A percentile compares a stretch with the other conserved stretches of the same genome.
Conservation (phyloP, 2,113 vertebrate genomes). For the Cynopterus brachyotis region DNA sequence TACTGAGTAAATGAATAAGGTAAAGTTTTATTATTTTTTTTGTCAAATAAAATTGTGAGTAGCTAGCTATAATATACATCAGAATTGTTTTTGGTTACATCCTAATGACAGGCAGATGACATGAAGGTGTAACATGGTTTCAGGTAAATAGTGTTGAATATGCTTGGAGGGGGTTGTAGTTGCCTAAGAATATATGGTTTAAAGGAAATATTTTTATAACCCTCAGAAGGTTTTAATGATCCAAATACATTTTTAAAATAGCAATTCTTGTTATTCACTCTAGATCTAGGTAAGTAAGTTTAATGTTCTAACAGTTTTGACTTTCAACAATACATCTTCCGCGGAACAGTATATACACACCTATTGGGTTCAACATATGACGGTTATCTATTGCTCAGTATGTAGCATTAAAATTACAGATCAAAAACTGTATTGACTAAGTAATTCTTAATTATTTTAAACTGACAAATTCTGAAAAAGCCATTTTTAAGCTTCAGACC, state of each 20-base stretch:
- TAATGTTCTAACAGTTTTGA: constrained; percentile 45
- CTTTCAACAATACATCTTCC: constrained; percentile 7
- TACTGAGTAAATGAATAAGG: background rate
- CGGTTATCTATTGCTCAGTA: background rate
- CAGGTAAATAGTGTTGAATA: background rate
- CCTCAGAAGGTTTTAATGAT: constrained; percentile 49
- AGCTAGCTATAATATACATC: background rate
- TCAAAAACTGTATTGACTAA: background rate
- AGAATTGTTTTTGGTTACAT: background rate
- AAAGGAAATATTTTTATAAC: background rate
- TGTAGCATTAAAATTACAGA: background rate
- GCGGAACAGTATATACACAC: background rate
- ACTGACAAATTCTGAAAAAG: background rate
- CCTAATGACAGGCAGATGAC: background rate
- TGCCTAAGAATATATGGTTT: background rate
- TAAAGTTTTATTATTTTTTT: background rate
- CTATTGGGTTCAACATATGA: background rate
- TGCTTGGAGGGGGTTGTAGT: background rate
- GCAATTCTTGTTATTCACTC: constrained; percentile 52
- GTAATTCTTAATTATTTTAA: constrained; percentile 22
- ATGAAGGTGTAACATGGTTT: background rate
- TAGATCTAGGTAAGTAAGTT: constrained; percentile 50
- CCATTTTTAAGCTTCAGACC: background rate
- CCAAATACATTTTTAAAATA: constrained; percentile 56
- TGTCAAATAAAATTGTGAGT: background rate